Conservation (phyloP, 1,140 invertebrate genomes). For the Zophobas morio region DNA sequence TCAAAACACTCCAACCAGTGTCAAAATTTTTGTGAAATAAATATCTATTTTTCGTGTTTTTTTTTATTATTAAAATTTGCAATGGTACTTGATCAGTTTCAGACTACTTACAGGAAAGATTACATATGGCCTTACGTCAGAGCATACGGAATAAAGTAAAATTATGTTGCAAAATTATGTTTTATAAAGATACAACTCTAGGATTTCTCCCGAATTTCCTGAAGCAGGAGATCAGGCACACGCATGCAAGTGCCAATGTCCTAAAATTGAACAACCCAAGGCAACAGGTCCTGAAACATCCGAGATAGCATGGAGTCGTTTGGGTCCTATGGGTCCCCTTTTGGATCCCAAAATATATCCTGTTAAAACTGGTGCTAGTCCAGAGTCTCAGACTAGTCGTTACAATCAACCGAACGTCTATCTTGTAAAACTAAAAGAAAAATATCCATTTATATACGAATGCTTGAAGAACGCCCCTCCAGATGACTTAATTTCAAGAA, state of each 20-base stretch:
- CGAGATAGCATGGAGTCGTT: constrained; percentile 65
- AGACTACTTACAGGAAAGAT: constrained; percentile 73
- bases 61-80: constrained; percentile 15
- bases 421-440: constrained; percentile 72
- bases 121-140: constrained; percentile 72
- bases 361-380: constrained; percentile 69
- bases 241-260: constrained; percentile 46
- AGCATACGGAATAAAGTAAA: constrained; percentile 66
- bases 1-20: constrained; percentile 7
- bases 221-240: constrained; percentile 2
- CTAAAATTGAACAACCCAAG: constrained; percentile 53
- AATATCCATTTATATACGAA: constrained; percentile 74
- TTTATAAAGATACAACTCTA: constrained; percentile 10
- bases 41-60: background rate
- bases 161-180: background rate
- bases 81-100: constrained; percentile 70
- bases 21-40: constrained; percentile 16
- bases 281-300: constrained; percentile 47
- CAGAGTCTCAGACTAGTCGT: constrained; percentile 68
- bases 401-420: constrained; percentile 72
- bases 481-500: constrained; percentile 70
- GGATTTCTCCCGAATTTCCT: background rate
- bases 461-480: constrained; percentile 70
- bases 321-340: constrained; percentile 70
- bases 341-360: constrained; percentile 74